A percentile compares a stretch with the other conserved stretches of the same genome.
These are phyloP conservation scores for Diprion similis DNA, from an alignment of 1,140 invertebrate species.

Conservation along the genomic window DNA sequence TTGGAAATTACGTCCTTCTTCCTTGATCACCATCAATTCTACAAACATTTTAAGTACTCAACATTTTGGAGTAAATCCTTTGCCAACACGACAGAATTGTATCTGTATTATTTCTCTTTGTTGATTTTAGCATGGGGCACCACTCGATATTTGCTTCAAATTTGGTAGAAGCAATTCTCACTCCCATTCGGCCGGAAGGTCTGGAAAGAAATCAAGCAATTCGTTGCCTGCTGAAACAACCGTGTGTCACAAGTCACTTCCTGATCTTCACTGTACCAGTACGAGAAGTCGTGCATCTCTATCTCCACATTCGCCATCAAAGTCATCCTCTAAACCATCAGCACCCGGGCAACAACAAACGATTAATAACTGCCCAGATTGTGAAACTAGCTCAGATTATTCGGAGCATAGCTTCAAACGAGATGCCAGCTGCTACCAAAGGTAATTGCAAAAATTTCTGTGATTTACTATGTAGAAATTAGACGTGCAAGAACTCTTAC, in stretches of 20 bases:
- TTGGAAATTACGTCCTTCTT: no score
- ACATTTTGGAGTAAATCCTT: no score
- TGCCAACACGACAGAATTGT: not conserved
- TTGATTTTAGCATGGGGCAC: constrained; percentile 39
- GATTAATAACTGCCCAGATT: constrained; percentile 53
- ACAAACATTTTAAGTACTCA: no score
- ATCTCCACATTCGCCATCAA: constrained; percentile 56
- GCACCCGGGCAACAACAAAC: constrained; percentile 41
- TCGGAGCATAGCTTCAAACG: constrained; percentile 59
- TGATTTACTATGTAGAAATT: not conserved
- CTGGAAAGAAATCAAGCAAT: constrained; percentile 47
- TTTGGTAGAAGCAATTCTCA: constrained; percentile 72
- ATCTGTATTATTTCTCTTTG: not conserved
- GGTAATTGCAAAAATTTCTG: constrained; percentile 32
- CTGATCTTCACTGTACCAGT: constrained; percentile 76
- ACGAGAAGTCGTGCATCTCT: constrained; percentile 64
- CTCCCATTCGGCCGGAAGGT: constrained; percentile 64
- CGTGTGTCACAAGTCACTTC: constrained; percentile 81
- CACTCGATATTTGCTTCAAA: constrained; percentile 53
- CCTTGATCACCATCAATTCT: no score
- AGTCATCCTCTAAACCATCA: constrained; percentile 45
- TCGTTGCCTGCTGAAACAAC: constrained; percentile 51
- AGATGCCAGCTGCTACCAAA: constrained; percentile 53
- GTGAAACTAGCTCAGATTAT: constrained; percentile 60
- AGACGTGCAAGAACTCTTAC: not conserved